Base-by-base conservation (phyloP, 2,797 vertebrate genomes). In the Podarcis siculus region DNA sequence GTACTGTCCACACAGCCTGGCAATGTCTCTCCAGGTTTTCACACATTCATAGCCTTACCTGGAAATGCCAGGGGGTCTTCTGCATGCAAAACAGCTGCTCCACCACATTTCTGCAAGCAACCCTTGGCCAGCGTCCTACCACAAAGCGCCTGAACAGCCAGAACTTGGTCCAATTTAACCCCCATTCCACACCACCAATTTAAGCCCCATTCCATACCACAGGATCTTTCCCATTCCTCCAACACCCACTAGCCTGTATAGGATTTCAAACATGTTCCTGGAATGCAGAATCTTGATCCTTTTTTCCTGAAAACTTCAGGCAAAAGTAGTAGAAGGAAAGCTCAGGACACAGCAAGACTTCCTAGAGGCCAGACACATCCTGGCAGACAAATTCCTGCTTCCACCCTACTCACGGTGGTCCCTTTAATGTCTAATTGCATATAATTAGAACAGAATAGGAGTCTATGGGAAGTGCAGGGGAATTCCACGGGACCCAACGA, bases 401-500 rank as follows among this genome's bases (percentile, higher is more conserved):
- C 85, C 90, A 37, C 73, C 86, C 78, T 2, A 32, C 69, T 83
- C 77, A 89, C 35, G 12, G 37, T 13, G 25, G 76, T 1, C 12
- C 61, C 0, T 61, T 90, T 86, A 35, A 86, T 77, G 4, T 61
- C 17, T 80, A 88, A 87, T 81, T 71, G 13, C 69, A 80, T 19
- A 80, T 64, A 82, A 77, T 67, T 30, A 87, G 76, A 83, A 89
- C 25, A 81, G 37, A 8, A 27, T 1, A 0, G 72, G 66, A 90
- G 37, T 86, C 55, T 49, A 89, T 72, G 49, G 71, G 89, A 90
- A 90, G 88, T 0, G 5, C 49, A 79, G 8, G 66, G 32, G 17
- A 83, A 80, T 81, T 90, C 79, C 42, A 66, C 35, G 61, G 21
- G 15, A 58, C 80, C 82, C 85, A 79, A 81, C n/a, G 82, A 87